A percentile compares a stretch with the other conserved stretches of the same genome.
phyloP scores from a whole-genome alignment of 2,113 vertebrate genomes.

The Neodon shergylaensis region DNA sequence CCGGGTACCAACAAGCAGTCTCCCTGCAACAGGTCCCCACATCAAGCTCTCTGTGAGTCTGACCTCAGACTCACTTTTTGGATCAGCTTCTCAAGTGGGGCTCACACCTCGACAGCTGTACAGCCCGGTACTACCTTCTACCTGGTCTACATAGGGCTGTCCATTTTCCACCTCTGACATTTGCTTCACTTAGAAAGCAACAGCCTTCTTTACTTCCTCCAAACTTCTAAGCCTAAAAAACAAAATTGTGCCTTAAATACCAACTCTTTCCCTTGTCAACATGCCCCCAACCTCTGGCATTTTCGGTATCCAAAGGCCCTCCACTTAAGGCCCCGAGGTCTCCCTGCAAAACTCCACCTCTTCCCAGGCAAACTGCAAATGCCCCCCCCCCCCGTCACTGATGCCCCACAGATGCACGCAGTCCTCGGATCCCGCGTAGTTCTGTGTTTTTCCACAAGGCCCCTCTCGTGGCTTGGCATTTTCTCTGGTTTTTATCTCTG shows the following conservation, averaged over 20 bases:
- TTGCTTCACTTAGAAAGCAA: background rate
- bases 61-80: background rate
- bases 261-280: background rate
- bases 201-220: background rate
- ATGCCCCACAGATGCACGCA: background rate
- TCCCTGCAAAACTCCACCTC: background rate
- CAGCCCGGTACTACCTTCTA: too few relatives aligned
- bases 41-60: background rate
- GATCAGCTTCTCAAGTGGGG: background rate
- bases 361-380: background rate
- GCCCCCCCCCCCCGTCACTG: background rate
- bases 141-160: background rate
- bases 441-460: background rate
- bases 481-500: background rate
- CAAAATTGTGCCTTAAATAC: background rate
- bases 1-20: too few relatives aligned
- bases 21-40: too few relatives aligned
- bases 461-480: background rate
- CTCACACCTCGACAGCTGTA: background rate
- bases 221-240: constrained; percentile 47
- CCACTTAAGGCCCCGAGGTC: background rate
- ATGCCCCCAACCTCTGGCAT: background rate
- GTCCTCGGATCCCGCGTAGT: background rate
- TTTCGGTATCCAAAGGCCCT: background rate
- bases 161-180: background rate